Conservation (phyloP, 2,888 invertebrate species). For the Thysanoteuthis rhombus region DNA sequence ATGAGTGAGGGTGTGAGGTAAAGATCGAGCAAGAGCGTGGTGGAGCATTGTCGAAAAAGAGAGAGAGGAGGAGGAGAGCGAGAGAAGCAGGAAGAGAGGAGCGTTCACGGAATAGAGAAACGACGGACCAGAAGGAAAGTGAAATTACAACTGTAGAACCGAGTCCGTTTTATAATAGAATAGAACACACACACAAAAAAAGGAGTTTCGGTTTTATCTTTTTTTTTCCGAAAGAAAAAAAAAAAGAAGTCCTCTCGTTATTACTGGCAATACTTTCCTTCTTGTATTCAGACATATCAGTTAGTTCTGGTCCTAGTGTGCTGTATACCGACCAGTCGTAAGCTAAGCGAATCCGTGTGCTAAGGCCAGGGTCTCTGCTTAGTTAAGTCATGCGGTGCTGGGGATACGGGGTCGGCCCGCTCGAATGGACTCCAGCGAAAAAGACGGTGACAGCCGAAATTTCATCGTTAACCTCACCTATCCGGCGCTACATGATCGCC, state of each 20-base stretch:
- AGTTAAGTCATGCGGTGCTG: neutral
- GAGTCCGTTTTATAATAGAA: too few relatives aligned
- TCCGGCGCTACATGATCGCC: neutral
- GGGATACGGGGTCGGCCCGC: slow-evolving; percentile 12
- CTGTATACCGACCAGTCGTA: neutral
- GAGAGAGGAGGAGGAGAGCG: neutral
- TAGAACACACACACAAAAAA: neutral
- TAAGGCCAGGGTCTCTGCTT: neutral
- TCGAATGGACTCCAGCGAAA: slow-evolving; percentile 12
- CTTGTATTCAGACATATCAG: neutral
- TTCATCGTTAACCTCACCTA: neutral
- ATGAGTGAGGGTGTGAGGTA: slow-evolving; percentile 12
- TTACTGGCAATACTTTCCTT: neutral
- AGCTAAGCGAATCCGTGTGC: neutral
- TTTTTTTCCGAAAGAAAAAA: neutral
- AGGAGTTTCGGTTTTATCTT: neutral
- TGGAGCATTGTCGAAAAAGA: neutral
- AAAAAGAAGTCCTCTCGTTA: neutral
- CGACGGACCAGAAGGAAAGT: neutral
- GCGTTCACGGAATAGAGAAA: neutral
- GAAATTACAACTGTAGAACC: neutral
- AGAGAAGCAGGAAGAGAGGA: neutral
- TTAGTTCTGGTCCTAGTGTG: neutral
- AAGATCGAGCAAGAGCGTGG: neutral
- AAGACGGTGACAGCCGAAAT: neutral